Evolutionary conservation across 2,888 invertebrate species (phyloP).

Genomic region (Biston betularia): DNA sequence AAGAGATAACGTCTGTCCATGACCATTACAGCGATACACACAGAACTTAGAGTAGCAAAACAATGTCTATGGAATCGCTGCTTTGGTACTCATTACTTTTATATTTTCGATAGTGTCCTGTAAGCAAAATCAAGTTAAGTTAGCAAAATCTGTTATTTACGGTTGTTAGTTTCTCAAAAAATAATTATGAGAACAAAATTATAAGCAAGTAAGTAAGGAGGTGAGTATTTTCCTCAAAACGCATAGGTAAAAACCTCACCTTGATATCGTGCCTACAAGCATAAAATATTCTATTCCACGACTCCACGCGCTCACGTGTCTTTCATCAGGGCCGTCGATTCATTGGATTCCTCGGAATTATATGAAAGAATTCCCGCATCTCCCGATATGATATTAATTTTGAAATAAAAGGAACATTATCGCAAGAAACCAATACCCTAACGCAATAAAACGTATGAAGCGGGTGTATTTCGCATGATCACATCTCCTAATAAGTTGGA

Average conservation of each 20-base stretch:
- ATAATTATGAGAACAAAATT: too few species aligned
- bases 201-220: not conserved
- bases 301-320: slow-evolving; percentile 1
- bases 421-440: slow-evolving; percentile 69
- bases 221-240: too few species aligned
- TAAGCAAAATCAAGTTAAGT: too few species aligned
- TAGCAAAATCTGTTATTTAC: too few species aligned
- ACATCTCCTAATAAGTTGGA: slow-evolving; percentile 84
- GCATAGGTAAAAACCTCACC: not conserved
- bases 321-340: slow-evolving; percentile 6
- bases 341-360: slow-evolving; percentile 18
- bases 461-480: slow-evolving; percentile 83
- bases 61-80: too few species aligned
- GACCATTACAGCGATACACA: too few species aligned
- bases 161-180: too few species aligned
- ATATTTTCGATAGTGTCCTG: too few species aligned
- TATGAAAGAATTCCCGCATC: slow-evolving; percentile 28
- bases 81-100: too few species aligned
- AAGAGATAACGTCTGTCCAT: too few species aligned
- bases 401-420: slow-evolving; percentile 65
- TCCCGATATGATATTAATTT: slow-evolving; percentile 44
- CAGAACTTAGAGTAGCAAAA: too few species aligned
- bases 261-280: not conserved
- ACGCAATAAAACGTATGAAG: slow-evolving; percentile 83
- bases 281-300: not conserved